These are phyloP conservation scores for Melipona bicolor DNA, from an alignment of 2,888 invertebrate species.

Conservation along the genomic window DNA sequence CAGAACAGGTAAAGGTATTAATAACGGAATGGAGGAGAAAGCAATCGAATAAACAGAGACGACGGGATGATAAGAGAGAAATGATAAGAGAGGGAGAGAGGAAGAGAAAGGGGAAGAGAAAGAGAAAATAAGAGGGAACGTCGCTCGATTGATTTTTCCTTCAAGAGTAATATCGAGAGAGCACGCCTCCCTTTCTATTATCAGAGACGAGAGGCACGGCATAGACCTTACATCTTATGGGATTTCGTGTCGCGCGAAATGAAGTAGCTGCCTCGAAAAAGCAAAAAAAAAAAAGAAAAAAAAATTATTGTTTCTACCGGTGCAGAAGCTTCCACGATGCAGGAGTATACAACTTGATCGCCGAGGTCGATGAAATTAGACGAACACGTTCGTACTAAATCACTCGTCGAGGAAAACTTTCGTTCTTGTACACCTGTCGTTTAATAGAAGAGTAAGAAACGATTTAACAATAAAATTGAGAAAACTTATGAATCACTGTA, in stretches of 20 bases:
- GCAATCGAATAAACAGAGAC: constrained; percentile 2
- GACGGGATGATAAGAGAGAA: too few relatives aligned
- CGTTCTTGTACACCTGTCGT: too few relatives aligned
- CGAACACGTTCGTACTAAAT: not conserved
- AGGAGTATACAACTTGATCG: not conserved
- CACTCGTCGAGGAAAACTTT: too few relatives aligned
- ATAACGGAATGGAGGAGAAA: constrained; percentile 3
- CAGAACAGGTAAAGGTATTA: constrained; percentile 24
- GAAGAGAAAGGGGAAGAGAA: not conserved
- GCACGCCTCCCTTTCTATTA: constrained; percentile 34
- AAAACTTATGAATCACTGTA: too few relatives aligned
- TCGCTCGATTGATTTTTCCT: constrained; percentile 58
- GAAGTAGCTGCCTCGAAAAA: not conserved
- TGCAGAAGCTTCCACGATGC: not conserved
- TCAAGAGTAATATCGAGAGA: constrained; percentile 55
- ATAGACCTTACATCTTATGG: constrained; percentile 4
- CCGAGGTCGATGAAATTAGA: not conserved
- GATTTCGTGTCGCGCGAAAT: not conserved
- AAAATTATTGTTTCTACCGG: not conserved
- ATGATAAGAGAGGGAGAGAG: too few relatives aligned
- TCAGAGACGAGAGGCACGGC: not conserved
- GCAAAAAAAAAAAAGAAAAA: too few relatives aligned
- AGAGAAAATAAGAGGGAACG: constrained; percentile 8
- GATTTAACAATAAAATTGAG: too few relatives aligned
- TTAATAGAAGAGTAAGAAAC: too few relatives aligned